Evolutionary conservation across 2,113 vertebrate genomes (phyloP).

Genomic region (Atherinomorus stipes): DNA sequence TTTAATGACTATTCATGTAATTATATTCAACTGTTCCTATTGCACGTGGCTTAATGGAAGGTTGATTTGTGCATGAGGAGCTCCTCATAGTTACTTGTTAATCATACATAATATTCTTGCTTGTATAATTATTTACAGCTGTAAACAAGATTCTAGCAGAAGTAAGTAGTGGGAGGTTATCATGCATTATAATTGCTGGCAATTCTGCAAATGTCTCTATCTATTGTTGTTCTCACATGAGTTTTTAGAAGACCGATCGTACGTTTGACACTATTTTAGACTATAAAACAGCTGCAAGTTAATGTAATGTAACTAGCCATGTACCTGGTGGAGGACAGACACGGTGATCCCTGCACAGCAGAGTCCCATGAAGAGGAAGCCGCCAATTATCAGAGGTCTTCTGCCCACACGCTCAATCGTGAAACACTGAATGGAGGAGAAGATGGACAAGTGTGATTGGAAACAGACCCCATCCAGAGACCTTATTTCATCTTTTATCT

Average conservation of each 20-base stretch:
- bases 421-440: slow-evolving; percentile 82
- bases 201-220: neutral
- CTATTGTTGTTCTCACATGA: neutral
- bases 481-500: neutral
- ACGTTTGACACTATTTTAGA: neutral
- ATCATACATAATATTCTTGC: neutral
- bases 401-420: slow-evolving; percentile 89
- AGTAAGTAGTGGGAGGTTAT: neutral
- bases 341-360: slow-evolving; percentile 89
- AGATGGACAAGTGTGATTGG: neutral
- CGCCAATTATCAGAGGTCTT: slow-evolving; percentile 86
- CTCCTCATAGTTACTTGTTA: slow-evolving; percentile 16
- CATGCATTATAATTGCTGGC: neutral
- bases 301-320: neutral
- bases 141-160: neutral
- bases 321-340: slow-evolving; percentile 87
- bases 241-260: neutral
- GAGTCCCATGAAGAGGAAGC: slow-evolving; percentile 90
- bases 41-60: neutral
- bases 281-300: slow-evolving; percentile 8
- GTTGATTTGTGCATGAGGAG: neutral
- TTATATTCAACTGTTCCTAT: neutral
- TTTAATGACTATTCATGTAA: neutral
- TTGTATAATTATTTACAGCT: neutral
- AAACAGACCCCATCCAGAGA: no score